Base-by-base conservation (phyloP, 1,140 invertebrate genomes). In the Odontomachus brunneus region DNA sequence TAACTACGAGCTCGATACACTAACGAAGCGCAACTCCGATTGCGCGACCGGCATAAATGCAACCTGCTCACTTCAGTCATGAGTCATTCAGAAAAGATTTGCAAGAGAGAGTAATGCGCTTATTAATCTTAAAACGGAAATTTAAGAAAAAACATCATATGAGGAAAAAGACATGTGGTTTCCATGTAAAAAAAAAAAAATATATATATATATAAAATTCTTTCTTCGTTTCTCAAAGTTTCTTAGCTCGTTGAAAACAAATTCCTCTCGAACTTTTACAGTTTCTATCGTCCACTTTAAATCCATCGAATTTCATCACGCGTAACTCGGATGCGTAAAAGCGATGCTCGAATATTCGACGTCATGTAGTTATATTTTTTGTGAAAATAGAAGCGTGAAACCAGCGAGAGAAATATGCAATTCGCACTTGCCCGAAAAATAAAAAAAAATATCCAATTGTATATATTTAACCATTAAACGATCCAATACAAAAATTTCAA, bases 1-100 rank as follows among this genome's bases (percentile, higher is more conserved):
- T 55, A 65, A 66, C 62, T 78, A 59, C 53, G 26, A 72, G 55
- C 81, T 49, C n/a, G 73, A 82, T 82, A 71, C 57, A 65, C 57
- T 80, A 86, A 57, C 85, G 65, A 53, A 65, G 49, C 29, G 33
- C 62, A 33, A 22, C 11, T 12, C 22, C 14, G 4, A 44, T 19
- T 19, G n/a, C 63, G 19, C 63, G 38, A 65, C 63, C 49, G n/a
- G 57, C 38, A 60, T 63, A 62, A 60, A 49, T 26, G 17, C 48
- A 19, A n/a, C 38, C 9, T 29, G 48, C 38, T 7, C 26, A 26
- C 57, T 81, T 59, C 62, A 73, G 38, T 75, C 15, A 75, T 22
- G 19, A 74, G 26, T n/a, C 26, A 75, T n/a, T 65, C 51, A 22
- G 7, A 71, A 51, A 4, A 33, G 5, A 33, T 33, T 3, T 44